These are phyloP conservation scores for Pecten maximus DNA, from an alignment of 2,888 invertebrate genomes.

Conservation along the genomic window DNA sequence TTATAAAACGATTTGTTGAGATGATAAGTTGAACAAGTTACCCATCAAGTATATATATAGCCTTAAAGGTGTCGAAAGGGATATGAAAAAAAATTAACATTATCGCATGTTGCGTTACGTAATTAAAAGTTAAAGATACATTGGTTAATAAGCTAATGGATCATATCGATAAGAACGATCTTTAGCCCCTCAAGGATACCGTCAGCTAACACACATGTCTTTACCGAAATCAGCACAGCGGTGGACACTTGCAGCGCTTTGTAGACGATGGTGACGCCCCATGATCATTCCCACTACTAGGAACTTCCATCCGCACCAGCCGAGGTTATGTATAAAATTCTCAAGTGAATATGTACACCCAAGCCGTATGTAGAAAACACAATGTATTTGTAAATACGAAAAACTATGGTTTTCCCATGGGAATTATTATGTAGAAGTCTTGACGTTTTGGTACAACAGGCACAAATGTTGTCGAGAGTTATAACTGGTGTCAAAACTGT, in stretches of 20 bases:
- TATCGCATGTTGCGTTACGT: not conserved
- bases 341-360: not conserved
- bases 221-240: not conserved
- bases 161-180: not conserved
- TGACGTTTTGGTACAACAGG: not conserved
- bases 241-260: not conserved
- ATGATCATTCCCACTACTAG: not conserved
- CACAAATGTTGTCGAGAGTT: slow-evolving; percentile 7
- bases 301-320: not conserved
- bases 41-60: not conserved
- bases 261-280: not conserved
- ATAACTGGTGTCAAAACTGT: slow-evolving; percentile 9
- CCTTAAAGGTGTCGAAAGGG: not conserved
- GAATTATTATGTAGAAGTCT: not conserved
- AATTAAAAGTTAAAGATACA: not conserved
- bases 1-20: not conserved
- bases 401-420: slow-evolving; percentile 10
- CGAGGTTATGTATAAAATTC: slow-evolving; percentile 26
- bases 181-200: not conserved
- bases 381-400: slow-evolving; percentile 11
- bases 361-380: not conserved
- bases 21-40: not conserved
- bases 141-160: not conserved
- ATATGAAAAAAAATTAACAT: not conserved
- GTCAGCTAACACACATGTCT: not conserved